Percentiles rank a stretch among this genome's conserved stretches.
These are phyloP conservation scores for Orgyia antiqua DNA, from an alignment of 2,888 invertebrate genomes.

Conservation along the genomic window DNA sequence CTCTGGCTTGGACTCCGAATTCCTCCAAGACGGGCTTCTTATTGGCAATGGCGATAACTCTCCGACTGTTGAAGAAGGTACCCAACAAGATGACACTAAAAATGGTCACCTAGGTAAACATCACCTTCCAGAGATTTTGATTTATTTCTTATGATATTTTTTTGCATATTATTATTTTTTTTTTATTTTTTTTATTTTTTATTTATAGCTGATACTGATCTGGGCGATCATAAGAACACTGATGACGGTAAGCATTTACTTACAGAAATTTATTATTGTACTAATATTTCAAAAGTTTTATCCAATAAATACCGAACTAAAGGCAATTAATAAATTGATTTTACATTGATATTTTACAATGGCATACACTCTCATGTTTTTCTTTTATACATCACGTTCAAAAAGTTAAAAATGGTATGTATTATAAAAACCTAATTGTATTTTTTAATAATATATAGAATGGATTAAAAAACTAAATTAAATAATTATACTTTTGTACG, in stretches of 20 bases:
- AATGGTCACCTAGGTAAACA: conserved; percentile 78
- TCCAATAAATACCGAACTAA: too few relatives aligned
- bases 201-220: conserved; percentile 63
- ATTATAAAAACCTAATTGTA: too few relatives aligned
- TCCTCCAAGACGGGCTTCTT: conserved; percentile 76
- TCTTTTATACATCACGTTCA: too few relatives aligned
- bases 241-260: conserved; percentile 63
- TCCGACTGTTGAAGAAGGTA: conserved; percentile 66
- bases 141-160: conserved; percentile 12
- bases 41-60: conserved; percentile 62
- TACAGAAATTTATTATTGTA: not conserved
- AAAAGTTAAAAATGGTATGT: too few relatives aligned
- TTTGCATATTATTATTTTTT: conserved; percentile 32
- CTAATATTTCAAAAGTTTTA: too few relatives aligned
- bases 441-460: too few relatives aligned
- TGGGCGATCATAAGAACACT: conserved; percentile 55
- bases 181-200: conserved; percentile 20
- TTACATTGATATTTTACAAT: too few relatives aligned
- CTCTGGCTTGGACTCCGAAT: conserved; percentile 81
- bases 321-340: too few relatives aligned
- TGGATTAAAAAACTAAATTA: too few relatives aligned
- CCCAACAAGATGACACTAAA: conserved; percentile 67
- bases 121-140: conserved; percentile 16
- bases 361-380: too few relatives aligned
- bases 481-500: too few relatives aligned